Base-by-base conservation (phyloP, 2,113 vertebrate genomes). In the Strigops habroptila region DNA sequence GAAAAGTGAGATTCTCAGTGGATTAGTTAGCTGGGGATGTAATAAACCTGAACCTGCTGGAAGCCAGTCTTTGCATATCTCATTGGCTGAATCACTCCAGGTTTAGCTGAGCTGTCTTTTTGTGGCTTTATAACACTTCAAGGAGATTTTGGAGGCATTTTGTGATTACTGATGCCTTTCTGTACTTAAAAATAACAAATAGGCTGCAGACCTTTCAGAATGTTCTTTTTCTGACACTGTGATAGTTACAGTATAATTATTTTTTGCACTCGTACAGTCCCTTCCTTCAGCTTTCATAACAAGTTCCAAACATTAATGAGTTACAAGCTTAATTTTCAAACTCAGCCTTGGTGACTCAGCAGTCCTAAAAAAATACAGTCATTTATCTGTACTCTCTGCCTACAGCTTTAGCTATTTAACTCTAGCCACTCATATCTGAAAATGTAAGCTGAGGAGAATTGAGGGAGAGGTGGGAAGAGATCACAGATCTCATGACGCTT, bases 61-160 rank as follows among this genome's bases (percentile, higher is more conserved):
- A 96, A 82, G 63, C 82, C 76, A 62, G 65, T 62, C 85, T 95
- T 95, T 92, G 88, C 59, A 84, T 94, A 84, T 80, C 90, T 79
- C 92, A 93, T 14, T n/a, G 77, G 93, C 83, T 67, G 48, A 77
- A 75, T 25, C 60, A 41, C 73, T 86, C 63, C n/a, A 83, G 41
- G 46, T 96, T 95, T 94, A 95, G 69, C 86, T 88, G 86, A 94
- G 49, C 55, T 90, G 68, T 75, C 78, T 96, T 91, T 88, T 80
- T 28, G 18, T 48, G 21, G 27, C 51, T 92, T 89, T 94, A 7
- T 48, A 93, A 79, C 69, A 94, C n/a, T 86, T 96, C 65, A 92
- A 91, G 88, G 90, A 88, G 93, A 91, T 86, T 91, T 94, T 67
- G 64, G 78, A 94, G 70, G 89, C 62, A 86, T 95, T 95, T 82